Evolutionary conservation across 2,113 vertebrate genomes (phyloP).

Genomic region (Osmerus mordax): DNA sequence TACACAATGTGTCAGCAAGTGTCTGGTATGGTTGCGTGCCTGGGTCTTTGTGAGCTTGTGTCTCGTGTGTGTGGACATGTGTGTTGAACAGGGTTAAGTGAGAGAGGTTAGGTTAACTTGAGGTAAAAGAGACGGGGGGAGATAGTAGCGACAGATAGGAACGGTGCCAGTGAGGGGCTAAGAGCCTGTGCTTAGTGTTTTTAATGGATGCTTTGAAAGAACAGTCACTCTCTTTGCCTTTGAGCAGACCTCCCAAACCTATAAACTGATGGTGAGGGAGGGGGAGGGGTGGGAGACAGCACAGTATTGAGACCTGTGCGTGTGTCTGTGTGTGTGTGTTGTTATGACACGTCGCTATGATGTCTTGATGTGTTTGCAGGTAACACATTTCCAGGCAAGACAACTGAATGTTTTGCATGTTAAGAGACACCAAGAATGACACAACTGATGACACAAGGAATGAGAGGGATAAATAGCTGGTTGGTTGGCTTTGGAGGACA

Average conservation of each 20-base stretch:
- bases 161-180: conserved; percentile 45
- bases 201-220: conserved; percentile 64
- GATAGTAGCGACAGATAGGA: conserved; percentile 61
- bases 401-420: too few relatives aligned
- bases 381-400: too few relatives aligned
- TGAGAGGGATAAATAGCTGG: conserved; percentile 26
- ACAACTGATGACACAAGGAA: not conserved
- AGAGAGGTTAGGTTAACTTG: conserved; percentile 55
- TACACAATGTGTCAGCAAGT: not conserved
- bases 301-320: conserved; percentile 10
- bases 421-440: not conserved
- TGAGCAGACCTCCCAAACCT: conserved; percentile 60
- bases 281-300: conserved; percentile 31
- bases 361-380: too few relatives aligned
- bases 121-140: conserved; percentile 55
- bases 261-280: conserved; percentile 56
- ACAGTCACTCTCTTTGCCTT: conserved; percentile 80
- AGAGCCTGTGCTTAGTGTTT: conserved; percentile 60
- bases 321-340: conserved; percentile 11
- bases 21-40: conserved; percentile 6
- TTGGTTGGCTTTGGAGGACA: conserved; percentile 51
- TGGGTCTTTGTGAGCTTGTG: conserved; percentile 13
- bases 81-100: conserved; percentile 3
- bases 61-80: not conserved
- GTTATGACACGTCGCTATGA: not conserved